Conservation (phyloP, 2,113 vertebrate genomes). For the Forbesichthys agassizii region DNA sequence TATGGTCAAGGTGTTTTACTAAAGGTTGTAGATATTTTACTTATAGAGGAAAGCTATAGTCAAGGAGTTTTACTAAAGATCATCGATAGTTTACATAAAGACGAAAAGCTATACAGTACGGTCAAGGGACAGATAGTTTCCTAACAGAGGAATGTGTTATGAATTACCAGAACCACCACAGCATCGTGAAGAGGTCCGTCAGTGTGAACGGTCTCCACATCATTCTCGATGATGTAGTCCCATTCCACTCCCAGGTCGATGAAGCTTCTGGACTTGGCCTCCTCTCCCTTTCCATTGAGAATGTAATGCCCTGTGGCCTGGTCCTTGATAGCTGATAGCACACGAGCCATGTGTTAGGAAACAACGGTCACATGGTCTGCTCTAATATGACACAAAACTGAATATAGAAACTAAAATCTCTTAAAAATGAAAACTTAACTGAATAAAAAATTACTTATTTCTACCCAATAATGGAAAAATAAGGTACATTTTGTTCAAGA, state of each 20-base stretch:
- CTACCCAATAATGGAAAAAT: not conserved
- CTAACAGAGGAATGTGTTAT: not conserved
- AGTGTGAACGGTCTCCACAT: constrained; percentile 88
- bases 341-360: constrained; percentile 38
- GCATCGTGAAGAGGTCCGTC: constrained; percentile 91
- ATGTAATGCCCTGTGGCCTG: constrained; percentile 97
- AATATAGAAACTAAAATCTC: no score
- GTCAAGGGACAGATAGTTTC: not conserved
- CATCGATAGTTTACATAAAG: no score
- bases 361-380: no score
- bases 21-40: no score
- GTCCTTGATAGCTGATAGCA: constrained; percentile 92
- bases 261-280: constrained; percentile 86
- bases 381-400: no score
- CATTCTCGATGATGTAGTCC: constrained; percentile 89
- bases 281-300: constrained; percentile 92
- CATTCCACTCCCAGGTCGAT: constrained; percentile 95
- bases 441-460: not conserved
- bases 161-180: constrained; percentile 89
- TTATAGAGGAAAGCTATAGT: no score
- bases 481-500: not conserved
- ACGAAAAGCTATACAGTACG: no score
- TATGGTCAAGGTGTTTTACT: no score
- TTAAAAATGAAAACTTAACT: not conserved
- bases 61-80: no score